Conservation (phyloP, 2,113 vertebrate genomes). For the Petrocephalus zakoni region DNA sequence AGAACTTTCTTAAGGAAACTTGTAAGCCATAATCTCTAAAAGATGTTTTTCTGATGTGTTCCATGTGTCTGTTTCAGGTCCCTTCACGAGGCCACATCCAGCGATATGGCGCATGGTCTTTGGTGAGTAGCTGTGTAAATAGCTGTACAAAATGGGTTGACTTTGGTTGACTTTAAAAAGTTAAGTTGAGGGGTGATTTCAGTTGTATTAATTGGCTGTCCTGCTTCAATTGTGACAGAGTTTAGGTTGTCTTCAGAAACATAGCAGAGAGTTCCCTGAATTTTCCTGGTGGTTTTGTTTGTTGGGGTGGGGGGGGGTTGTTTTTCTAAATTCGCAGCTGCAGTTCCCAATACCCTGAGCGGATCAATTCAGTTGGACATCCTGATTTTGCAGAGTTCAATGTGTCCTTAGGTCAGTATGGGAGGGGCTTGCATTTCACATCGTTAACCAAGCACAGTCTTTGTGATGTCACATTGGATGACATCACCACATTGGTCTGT, state of each 20-base stretch:
- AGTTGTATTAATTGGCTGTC: neutral
- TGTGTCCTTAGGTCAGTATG: neutral
- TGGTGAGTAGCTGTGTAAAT: constrained; percentile 67
- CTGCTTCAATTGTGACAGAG: neutral
- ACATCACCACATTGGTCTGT: too few relatives aligned
- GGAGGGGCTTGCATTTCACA: neutral
- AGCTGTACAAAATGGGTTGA: neutral
- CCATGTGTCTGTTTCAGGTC: constrained; percentile 64
- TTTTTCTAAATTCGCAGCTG: neutral
- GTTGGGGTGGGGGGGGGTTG: neutral
- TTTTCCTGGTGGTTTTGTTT: neutral
- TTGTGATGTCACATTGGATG: too few relatives aligned
- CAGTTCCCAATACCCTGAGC: neutral
- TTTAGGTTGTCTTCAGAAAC: too few relatives aligned
- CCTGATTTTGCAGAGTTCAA: neutral
- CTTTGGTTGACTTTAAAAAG: neutral
- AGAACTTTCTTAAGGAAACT: neutral
- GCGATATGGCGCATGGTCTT: constrained; percentile 97
- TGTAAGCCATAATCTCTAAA: neutral
- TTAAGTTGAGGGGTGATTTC: neutral
- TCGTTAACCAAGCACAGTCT: neutral
- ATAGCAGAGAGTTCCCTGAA: neutral
- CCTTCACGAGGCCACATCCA: constrained; percentile 93
- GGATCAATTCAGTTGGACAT: too few relatives aligned
- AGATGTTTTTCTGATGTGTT: too few relatives aligned